Base-by-base conservation (phyloP, 2,888 invertebrate species). In the Strigamia transsilvanica region DNA sequence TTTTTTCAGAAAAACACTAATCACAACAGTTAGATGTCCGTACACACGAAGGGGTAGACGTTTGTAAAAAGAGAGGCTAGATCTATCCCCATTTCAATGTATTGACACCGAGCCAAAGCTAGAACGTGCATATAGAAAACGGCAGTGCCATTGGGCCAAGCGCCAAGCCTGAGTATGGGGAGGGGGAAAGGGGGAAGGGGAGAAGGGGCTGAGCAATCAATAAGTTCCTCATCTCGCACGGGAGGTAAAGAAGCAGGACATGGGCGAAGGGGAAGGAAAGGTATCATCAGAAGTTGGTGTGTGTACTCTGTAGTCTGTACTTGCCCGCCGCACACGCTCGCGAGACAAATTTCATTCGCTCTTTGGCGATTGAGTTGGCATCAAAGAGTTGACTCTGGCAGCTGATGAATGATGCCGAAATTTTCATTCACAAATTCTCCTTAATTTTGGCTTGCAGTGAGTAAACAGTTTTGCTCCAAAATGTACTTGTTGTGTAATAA, bases 71-170 rank as follows among this genome's bases (percentile, higher is more conserved):
- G n/a, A 73, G 3, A 13, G 73, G 32, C 9, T 27, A 32, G 5
- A 23, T 3, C 73, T 18, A 73, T 73, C 73, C 73, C 73, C 12
- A 73, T 73, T 32, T 73, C 23, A 73, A 73, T 73, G 73, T 73
- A 73, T 73, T 73, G 73, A 73, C 73, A n/a, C 73, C 73, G 73
- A 27, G 73, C 73, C 73, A 73, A 56, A 32, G 73, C 32, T 73
- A 32, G 32, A 73, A 73, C 73, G 73, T 73, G 73, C 73, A 73
- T 73, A 73, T 73, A 73, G 13, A 32, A 18, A 73, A 73, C n/a
- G n/a, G 73, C 73, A 12, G 7, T 32, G 32, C 73, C 73, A 73
- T 73, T 73, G 73, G 73, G 73, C 23, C 18, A n/a, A 13, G 73
- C 73, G 73, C 73, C 73, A 73, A 73, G 32, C 73, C 12, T 10